Conservation (phyloP, 2,113 vertebrate genomes). For the Bolborhynchus lineola region DNA sequence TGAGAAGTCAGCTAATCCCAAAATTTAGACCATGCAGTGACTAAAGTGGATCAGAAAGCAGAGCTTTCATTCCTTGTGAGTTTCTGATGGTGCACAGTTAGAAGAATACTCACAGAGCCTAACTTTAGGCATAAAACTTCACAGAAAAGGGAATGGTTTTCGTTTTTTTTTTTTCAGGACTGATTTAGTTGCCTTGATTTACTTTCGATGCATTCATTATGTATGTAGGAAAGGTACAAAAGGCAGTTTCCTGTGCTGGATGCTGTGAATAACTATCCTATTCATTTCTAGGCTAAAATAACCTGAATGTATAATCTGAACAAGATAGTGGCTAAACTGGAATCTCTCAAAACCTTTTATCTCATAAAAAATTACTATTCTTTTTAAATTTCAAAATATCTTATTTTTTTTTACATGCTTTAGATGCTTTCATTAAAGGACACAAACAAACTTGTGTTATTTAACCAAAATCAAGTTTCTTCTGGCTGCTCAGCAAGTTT, state of each 20-base stretch:
- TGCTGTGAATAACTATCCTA: not conserved
- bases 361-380: not conserved
- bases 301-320: not conserved
- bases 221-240: not conserved
- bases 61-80: not conserved
- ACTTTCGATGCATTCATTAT: not conserved
- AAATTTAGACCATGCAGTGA: not conserved
- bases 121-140: not conserved
- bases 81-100: not conserved
- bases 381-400: not conserved
- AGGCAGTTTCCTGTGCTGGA: not conserved
- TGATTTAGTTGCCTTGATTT: not conserved
- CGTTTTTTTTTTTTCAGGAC: not conserved
- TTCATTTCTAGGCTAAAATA: not conserved
- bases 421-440: not conserved
- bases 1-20: not conserved
- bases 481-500: not conserved
- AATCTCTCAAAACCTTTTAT: not conserved
- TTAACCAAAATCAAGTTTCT: not conserved
- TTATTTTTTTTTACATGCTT: not conserved
- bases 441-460: not conserved
- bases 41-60: not conserved
- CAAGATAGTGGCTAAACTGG: not conserved
- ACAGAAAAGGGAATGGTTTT: not conserved
- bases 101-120: not conserved